Conservation (phyloP, 2,113 vertebrate genomes). For the Nycticorax nycticorax region DNA sequence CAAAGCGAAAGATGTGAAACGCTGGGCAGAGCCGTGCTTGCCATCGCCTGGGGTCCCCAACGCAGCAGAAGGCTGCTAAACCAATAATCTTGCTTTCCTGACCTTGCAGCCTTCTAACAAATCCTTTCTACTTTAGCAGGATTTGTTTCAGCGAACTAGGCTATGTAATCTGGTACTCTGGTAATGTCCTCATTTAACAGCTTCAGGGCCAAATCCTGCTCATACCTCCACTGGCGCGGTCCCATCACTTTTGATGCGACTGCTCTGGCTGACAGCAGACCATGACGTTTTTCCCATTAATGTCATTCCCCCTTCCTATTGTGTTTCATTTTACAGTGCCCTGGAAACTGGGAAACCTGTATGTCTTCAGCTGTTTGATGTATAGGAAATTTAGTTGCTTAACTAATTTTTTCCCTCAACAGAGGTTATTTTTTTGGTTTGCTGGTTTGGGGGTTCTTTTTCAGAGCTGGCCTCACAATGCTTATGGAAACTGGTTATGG, state of each 20-base stretch:
- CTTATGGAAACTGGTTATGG: neutral
- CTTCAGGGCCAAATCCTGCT: constrained; percentile 8
- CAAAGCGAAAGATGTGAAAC: constrained; percentile 17
- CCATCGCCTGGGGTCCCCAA: neutral
- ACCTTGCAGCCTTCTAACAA: constrained; percentile 46
- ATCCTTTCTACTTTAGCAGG: constrained; percentile 39
- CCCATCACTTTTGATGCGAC: neutral
- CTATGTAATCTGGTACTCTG: constrained; percentile 11
- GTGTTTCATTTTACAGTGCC: neutral
- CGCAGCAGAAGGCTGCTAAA: constrained; percentile 35
- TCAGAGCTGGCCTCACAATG: neutral
- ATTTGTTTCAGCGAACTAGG: constrained; percentile 19
- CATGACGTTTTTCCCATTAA: neutral
- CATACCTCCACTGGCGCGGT: neutral
- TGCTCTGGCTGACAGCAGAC: neutral
- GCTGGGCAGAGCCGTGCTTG: neutral
- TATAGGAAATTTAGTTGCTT: neutral
- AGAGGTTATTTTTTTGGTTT: neutral
- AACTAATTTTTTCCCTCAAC: neutral
- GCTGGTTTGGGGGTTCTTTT: neutral
- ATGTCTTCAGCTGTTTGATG: neutral
- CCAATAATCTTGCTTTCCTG: constrained; percentile 37
- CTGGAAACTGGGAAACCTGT: constrained; percentile 20
- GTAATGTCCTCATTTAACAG: constrained; percentile 24
- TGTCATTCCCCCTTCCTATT: neutral